phyloP scores from a whole-genome alignment of 1,140 invertebrate species.

The Agrilus planipennis region DNA sequence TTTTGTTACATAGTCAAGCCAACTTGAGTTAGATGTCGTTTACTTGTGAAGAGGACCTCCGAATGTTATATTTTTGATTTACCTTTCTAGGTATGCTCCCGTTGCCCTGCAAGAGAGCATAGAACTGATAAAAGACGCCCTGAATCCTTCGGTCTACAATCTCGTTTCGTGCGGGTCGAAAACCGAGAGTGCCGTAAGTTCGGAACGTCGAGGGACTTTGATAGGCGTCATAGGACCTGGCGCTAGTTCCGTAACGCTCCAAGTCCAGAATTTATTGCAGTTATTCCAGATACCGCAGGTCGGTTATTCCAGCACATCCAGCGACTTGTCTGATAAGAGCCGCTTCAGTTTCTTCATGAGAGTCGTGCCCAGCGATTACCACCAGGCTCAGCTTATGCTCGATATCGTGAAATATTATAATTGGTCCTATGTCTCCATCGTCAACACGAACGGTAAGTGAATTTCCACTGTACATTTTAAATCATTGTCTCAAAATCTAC shows the following conservation, averaged over 20 bases:
- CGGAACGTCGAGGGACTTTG: slow-evolving; percentile 37
- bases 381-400: slow-evolving; percentile 66
- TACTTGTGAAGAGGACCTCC: too few relatives aligned
- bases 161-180: neutral
- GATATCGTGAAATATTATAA: slow-evolving; percentile 60
- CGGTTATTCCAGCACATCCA: slow-evolving; percentile 69
- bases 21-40: too few relatives aligned
- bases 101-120: slow-evolving; percentile 68
- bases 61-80: neutral
- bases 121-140: slow-evolving; percentile 61
- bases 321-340: slow-evolving; percentile 65
- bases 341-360: slow-evolving; percentile 69
- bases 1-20: too few relatives aligned
- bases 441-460: slow-evolving; percentile 69
- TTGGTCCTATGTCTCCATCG: slow-evolving; percentile 76
- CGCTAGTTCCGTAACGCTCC: slow-evolving; percentile 52
- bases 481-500: too few relatives aligned
- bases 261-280: slow-evolving; percentile 73
- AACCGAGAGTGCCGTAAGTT: neutral
- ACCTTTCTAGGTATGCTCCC: too few relatives aligned
- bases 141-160: slow-evolving; percentile 31
- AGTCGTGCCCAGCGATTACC: slow-evolving; percentile 71
- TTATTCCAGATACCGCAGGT: slow-evolving; percentile 48
- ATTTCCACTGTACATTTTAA: too few relatives aligned
- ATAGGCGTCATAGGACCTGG: slow-evolving; percentile 61